Conservation (phyloP, 2,888 invertebrate species). For the Drosophila eohydei region DNA sequence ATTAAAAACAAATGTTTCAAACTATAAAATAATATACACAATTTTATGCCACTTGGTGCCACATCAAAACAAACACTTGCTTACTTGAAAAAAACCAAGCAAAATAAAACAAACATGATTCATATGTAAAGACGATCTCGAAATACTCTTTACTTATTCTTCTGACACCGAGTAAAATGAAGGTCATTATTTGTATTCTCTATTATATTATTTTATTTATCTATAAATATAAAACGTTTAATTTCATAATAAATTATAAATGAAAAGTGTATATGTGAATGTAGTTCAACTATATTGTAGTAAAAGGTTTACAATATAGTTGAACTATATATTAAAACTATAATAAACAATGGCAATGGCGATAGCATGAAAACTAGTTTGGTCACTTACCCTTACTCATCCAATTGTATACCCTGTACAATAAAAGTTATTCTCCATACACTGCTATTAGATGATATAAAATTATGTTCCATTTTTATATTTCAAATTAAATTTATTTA, state of each 20-base stretch:
- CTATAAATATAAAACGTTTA: no score
- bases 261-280: no score
- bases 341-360: slow-evolving; percentile 26
- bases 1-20: neutral
- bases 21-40: neutral
- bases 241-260: no score
- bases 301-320: no score
- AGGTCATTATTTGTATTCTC: no score
- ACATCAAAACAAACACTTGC: slow-evolving; percentile 5
- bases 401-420: neutral
- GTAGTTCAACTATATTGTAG: no score
- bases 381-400: slow-evolving; percentile 9
- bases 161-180: neutral
- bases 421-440: neutral
- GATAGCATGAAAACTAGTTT: slow-evolving; percentile 18
- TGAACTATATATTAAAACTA: no score
- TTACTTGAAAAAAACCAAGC: slow-evolving; percentile 30
- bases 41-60: slow-evolving; percentile 3
- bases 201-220: no score
- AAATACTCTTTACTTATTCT: neutral
- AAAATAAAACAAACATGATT: neutral
- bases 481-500: neutral
- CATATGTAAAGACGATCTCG: neutral
- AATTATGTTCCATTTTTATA: no score
- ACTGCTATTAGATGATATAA: neutral